Percentiles rank a stretch among this genome's conserved stretches.
These are phyloP conservation scores for Proctacanthus coquilletti DNA, from an alignment of 1,140 invertebrate genomes.

Conservation along the genomic window DNA sequence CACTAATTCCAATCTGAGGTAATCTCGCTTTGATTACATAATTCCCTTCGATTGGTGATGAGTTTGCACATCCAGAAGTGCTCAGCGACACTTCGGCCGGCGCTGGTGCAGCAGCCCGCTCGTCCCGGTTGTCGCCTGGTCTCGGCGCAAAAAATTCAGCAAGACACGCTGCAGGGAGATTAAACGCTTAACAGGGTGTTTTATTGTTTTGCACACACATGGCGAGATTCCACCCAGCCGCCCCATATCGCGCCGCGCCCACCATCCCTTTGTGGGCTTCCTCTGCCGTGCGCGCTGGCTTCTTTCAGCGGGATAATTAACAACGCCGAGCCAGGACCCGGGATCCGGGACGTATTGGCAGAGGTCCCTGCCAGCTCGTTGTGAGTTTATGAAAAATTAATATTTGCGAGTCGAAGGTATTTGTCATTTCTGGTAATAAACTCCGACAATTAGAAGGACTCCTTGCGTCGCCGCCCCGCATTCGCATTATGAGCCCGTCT, in stretches of 20 bases:
- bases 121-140: no score
- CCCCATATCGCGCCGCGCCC: neutral
- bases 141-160: no score
- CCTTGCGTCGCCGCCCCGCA: no score
- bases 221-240: neutral
- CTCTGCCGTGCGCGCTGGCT: neutral
- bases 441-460: no score
- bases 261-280: neutral
- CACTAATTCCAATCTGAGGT: no score
- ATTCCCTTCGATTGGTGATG: neutral
- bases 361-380: neutral
- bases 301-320: neutral
- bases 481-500: no score
- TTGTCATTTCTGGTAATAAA: no score
- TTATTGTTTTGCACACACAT: conserved; percentile 1
- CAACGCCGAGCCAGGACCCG: no score
- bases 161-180: neutral
- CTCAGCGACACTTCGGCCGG: no score
- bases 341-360: neutral
- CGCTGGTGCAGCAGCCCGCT: no score
- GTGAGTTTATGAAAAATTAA: neutral
- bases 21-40: conserved; percentile 1
- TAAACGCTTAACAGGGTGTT: conserved; percentile 1
- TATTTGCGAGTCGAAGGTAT: neutral
- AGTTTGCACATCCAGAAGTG: no score